Evolutionary conservation across 2,888 invertebrate genomes (phyloP), one percentile per base, ranked within the genome.

Genomic region (Dolichomitus sp.): DNA sequence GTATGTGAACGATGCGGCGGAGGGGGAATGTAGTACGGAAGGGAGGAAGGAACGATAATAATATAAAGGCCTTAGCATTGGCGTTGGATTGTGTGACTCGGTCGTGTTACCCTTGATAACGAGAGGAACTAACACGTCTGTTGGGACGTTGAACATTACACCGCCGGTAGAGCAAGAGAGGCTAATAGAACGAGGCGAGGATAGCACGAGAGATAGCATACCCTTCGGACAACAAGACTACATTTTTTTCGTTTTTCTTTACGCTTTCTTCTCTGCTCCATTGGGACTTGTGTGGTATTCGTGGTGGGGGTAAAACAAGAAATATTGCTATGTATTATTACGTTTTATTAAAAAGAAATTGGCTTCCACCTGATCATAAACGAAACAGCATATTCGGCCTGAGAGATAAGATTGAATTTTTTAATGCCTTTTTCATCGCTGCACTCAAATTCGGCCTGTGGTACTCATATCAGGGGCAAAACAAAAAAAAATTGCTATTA

Each of bases 41-140:
- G 68, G 66, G 48, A 66, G 54, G 23, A 68, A 76, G 59, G 42
- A 59, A 57, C 45, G 42, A 80, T 68, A 57, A 78, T 59, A 37
- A 68, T 54, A 68, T 66, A 27, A 45, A 80, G 68, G 61, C 45
- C 57, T 61, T 69, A 65, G 65, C 69, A 54, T 66, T 66, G 74
- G 54, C 30, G 40, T 75, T 75, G 63, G 30, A 70, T 76, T 45
- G 54, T 70, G 17, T 27, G 63, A 75, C 42, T 65, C 70, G 72
- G 59, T 80, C 77, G 42, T 59, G 81, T 76, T 77, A 70, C 61
- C 66, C 61, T 59, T 65, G 66, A 77, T 81, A 76, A 72, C 76
- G 59, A 66, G 59, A 76, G 72, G 59, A 81, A 77, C 54, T 68
- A 66, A 68, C 42, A 48, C 40, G 61, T 63, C 61, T 40, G 23